A percentile compares a stretch with the other conserved stretches of the same genome.
Conservation (phyloP, 2,888 invertebrate species). For the Zygaena filipendulae region DNA sequence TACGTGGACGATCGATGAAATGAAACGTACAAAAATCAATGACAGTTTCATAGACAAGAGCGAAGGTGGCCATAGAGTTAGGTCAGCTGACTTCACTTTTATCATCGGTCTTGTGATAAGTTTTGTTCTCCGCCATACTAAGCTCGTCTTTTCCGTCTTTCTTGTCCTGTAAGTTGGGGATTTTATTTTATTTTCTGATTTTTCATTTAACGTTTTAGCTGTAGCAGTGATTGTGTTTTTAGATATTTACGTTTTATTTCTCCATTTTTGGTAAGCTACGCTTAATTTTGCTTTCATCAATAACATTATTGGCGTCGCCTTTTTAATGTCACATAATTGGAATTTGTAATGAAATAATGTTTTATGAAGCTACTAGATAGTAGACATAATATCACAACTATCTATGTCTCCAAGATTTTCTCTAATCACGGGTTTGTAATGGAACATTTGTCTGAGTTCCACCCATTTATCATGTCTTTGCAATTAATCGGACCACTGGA, state of each 20-base stretch:
- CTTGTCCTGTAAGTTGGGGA: constrained; percentile 56
- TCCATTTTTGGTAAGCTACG: constrained; percentile 34
- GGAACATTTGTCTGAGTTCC: constrained; percentile 12
- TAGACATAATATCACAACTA: too few relatives aligned
- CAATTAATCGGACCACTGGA: too few relatives aligned
- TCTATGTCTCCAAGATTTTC: not conserved
- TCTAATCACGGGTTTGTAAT: constrained; percentile 9
- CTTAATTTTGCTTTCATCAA: constrained; percentile 31
- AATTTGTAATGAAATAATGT: not conserved
- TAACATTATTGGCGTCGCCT: too few relatives aligned
- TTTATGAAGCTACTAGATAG: not conserved
- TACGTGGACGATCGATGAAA: too few relatives aligned
- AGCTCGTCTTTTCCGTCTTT: constrained; percentile 61
- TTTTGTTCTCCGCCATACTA: constrained; percentile 66
- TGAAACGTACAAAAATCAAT: too few relatives aligned
- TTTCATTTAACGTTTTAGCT: constrained; percentile 21
- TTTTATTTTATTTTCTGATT: constrained; percentile 31
- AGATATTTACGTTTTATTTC: constrained; percentile 20
- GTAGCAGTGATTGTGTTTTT: constrained; percentile 42
- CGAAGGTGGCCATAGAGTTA: constrained; percentile 50
- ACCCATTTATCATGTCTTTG: too few relatives aligned
- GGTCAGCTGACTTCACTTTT: constrained; percentile 67
- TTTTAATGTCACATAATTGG: not conserved
- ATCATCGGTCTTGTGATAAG: constrained; percentile 70
- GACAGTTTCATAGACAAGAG: too few relatives aligned